A percentile compares a stretch with the other conserved stretches of the same genome.
phyloP scores from a whole-genome alignment of 2,797 vertebrate species.

The Galaxias olidus region DNA sequence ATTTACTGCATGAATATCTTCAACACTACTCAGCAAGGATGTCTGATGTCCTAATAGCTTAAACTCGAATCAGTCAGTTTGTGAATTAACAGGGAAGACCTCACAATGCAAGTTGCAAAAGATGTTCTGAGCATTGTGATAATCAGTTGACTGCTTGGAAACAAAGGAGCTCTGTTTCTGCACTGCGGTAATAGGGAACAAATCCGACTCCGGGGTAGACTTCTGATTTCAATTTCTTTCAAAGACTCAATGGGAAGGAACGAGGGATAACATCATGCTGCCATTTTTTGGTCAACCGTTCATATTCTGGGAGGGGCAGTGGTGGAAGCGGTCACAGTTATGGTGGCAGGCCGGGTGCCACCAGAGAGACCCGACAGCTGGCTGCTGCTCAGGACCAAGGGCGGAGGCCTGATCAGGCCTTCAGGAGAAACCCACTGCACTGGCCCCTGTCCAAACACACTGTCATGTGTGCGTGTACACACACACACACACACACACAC shows the following conservation, averaged over 20 bases:
- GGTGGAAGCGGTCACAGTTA: constrained; percentile 38
- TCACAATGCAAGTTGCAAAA: constrained; percentile 56
- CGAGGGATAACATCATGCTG: constrained; percentile 27
- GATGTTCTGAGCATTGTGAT: constrained; percentile 34
- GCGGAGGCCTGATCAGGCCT: constrained; percentile 34
- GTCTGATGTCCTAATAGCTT: constrained; percentile 29
- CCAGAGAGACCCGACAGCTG: constrained; percentile 30
- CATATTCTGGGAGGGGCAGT: constrained; percentile 12
- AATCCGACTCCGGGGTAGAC: too few relatives aligned
- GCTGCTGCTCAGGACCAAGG: constrained; percentile 39
- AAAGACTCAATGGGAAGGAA: not conserved
- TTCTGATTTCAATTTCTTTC: too few relatives aligned
- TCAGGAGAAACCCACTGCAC: constrained; percentile 28
- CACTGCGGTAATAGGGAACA: not conserved
- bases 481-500: not conserved
- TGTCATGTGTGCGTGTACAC: not conserved
- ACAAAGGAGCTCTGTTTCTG: constrained; percentile 60
- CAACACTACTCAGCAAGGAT: constrained; percentile 50
- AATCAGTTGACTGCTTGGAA: constrained; percentile 26
- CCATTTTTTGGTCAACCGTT: constrained; percentile 13
- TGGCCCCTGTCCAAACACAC: constrained; percentile 32
- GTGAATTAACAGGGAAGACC: constrained; percentile 60
- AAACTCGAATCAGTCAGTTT: constrained; percentile 58
- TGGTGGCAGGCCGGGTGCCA: constrained; percentile 43
- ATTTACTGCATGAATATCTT: constrained; percentile 40